Base-by-base conservation (phyloP, 2,797 vertebrate species). In the Cygnus olor region DNA sequence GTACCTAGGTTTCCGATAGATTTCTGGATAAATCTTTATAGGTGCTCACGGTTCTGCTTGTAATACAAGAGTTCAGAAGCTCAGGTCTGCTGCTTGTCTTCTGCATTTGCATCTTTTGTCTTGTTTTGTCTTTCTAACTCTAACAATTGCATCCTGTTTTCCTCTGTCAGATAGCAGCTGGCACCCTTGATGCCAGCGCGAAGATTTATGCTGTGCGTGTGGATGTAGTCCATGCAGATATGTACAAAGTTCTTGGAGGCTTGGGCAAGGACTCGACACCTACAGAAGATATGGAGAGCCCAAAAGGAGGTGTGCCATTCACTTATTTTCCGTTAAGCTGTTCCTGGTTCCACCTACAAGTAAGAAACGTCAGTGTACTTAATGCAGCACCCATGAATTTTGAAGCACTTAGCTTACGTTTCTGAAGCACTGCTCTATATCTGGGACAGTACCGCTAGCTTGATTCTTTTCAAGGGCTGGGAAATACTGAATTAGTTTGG, bases 131-230 rank as follows among this genome's bases (percentile, higher is more conserved):
- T 56, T 79, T 25, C 21, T 58, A n/a, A 40, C 5, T 38, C 27
- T 61, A 28, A 14, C 22, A 10, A 19, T 44, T 21, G 7, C 45
- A 5, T 32, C 36, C 27, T 58, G 12, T 27, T 11, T 74, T n/a
- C n/a, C 32, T 44, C 47, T 18, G 18, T 18, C 90, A 99, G 99
- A 97, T 99, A 30, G 99, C 99, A 17, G 99, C 99, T 0, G 99
- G 99, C 3, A 99, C 99, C 4, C 96, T 99, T 77, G 99, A 99
- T 45, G 99, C 99, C 92, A 99, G 99, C 8, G 99, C 98, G 5
- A 99, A 99, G 97, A 99, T 99, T 90, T 99, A 99, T 9, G 98
- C 99, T 0, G 98, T 99, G 66, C 98, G 99, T 2, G 99, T 99
- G n/a, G 99, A 99, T 68, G 98, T 98, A 0, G 98, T 99, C 34